phyloP scores from a whole-genome alignment of 2,113 vertebrate species.

The Rissa tridactyla region DNA sequence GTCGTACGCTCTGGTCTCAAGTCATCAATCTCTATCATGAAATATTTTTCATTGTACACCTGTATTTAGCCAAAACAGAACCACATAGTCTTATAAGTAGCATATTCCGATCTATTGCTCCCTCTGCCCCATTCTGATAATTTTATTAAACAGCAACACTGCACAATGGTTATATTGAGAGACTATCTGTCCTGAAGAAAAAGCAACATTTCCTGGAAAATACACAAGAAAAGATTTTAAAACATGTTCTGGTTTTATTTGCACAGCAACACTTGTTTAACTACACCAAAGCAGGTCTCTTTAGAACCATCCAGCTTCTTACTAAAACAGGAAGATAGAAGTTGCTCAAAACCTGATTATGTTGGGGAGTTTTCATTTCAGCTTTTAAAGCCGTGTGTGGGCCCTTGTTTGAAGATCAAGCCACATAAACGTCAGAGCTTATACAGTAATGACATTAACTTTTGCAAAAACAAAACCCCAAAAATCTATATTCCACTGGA shows the following conservation, averaged over 20 bases:
- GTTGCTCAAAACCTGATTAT: background rate
- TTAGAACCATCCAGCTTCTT: background rate
- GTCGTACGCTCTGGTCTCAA: conserved; percentile 74
- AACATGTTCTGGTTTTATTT: background rate
- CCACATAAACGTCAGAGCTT: background rate
- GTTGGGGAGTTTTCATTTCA: background rate
- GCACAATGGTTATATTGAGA: background rate
- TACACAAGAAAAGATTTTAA: background rate
- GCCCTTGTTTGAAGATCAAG: background rate
- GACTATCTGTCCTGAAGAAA: background rate
- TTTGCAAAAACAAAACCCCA: background rate
- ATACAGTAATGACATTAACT: background rate
- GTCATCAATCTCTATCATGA: conserved; percentile 90
- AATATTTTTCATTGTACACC: conserved; percentile 89
- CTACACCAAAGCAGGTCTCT: background rate
- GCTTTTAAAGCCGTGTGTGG: background rate
- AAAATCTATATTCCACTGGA: background rate
- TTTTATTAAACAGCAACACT: background rate
- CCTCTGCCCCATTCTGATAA: background rate
- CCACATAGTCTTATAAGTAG: background rate
- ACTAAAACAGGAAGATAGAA: background rate
- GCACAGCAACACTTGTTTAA: background rate
- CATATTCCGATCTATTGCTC: background rate
- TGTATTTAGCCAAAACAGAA: conserved; percentile 60
- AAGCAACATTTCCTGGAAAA: background rate